Percentiles rank a stretch among this genome's conserved stretches.
These are phyloP conservation scores for Anableps anableps DNA, from an alignment of 2,797 vertebrate genomes.

Conservation along the genomic window DNA sequence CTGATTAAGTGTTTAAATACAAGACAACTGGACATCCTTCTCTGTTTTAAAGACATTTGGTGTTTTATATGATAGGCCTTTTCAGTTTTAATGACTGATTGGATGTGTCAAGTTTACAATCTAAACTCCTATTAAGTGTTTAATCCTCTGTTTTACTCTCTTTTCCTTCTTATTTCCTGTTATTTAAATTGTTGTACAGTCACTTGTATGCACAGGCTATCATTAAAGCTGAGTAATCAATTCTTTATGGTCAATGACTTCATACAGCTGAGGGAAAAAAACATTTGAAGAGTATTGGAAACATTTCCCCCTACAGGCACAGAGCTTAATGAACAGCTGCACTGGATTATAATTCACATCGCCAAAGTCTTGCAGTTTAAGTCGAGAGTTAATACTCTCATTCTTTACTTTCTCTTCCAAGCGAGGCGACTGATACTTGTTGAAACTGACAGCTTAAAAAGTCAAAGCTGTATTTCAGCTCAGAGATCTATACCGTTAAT, in stretches of 20 bases:
- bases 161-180: neutral
- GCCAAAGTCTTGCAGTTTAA: slow-evolving; percentile 64
- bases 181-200: neutral
- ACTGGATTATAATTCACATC: slow-evolving; percentile 73
- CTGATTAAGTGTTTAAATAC: neutral
- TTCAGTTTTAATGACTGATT: neutral
- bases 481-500: slow-evolving; percentile 61
- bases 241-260: slow-evolving; percentile 74
- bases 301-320: slow-evolving; percentile 71
- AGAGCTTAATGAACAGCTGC: slow-evolving; percentile 74
- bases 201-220: slow-evolving; percentile 15
- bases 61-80: neutral
- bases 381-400: slow-evolving; percentile 69
- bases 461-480: slow-evolving; percentile 77
- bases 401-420: slow-evolving; percentile 63
- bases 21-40: neutral
- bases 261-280: slow-evolving; percentile 53
- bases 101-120: neutral
- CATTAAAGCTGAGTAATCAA: slow-evolving; percentile 74
- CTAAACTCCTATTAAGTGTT: neutral
- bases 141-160: slow-evolving; percentile 21
- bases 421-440: slow-evolving; percentile 65
- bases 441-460: slow-evolving; percentile 75
- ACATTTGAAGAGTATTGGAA: slow-evolving; percentile 74
- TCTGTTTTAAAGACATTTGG: neutral